A percentile compares a stretch with the other conserved stretches of the same genome.
phyloP scores from a whole-genome alignment of 2,113 vertebrate genomes.

The Centropristis striata region DNA sequence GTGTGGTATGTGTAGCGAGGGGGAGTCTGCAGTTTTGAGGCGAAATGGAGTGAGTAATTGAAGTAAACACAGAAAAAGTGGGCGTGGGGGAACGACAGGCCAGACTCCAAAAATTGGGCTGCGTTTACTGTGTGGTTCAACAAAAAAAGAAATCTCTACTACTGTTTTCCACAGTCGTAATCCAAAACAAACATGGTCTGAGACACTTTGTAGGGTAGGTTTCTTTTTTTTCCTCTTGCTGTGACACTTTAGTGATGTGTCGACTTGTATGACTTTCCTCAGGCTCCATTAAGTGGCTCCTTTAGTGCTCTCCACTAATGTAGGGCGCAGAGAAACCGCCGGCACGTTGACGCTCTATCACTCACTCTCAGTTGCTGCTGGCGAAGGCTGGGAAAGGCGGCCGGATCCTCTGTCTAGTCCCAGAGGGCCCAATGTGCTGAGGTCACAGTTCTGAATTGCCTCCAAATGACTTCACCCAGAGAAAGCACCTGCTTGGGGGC shows the following conservation, averaged over 20 bases:
- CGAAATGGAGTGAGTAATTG: conserved; percentile 82
- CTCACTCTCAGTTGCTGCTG: conserved; percentile 72
- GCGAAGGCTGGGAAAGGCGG: conserved; percentile 73
- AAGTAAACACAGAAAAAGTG: conserved; percentile 80
- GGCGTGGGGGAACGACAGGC: conserved; percentile 69
- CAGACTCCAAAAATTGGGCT: conserved; percentile 68
- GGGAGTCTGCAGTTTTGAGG: conserved; percentile 73
- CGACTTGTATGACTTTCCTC: conserved; percentile 68
- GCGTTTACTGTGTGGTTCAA: conserved; percentile 57
- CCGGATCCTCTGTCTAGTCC: conserved; percentile 77
- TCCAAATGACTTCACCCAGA: conserved; percentile 84
- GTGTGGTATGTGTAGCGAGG: conserved; percentile 74
- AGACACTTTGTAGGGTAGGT: conserved; percentile 17
- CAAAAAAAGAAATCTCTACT: conserved; percentile 52
- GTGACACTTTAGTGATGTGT: conserved; percentile 53
- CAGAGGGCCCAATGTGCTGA: conserved; percentile 81
- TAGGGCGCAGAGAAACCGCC: conserved; percentile 70
- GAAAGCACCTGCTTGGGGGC: conserved; percentile 84
- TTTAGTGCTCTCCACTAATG: conserved; percentile 75
- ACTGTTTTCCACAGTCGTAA: conserved; percentile 63
- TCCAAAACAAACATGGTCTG: conserved; percentile 67
- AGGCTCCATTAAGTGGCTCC: conserved; percentile 69
- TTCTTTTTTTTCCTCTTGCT: conserved; percentile 1
- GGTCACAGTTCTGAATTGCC: conserved; percentile 84
- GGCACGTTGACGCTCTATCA: conserved; percentile 71